Evolutionary conservation across 2,113 vertebrate genomes (phyloP).

Genomic region (Gambusia holbrooki): DNA sequence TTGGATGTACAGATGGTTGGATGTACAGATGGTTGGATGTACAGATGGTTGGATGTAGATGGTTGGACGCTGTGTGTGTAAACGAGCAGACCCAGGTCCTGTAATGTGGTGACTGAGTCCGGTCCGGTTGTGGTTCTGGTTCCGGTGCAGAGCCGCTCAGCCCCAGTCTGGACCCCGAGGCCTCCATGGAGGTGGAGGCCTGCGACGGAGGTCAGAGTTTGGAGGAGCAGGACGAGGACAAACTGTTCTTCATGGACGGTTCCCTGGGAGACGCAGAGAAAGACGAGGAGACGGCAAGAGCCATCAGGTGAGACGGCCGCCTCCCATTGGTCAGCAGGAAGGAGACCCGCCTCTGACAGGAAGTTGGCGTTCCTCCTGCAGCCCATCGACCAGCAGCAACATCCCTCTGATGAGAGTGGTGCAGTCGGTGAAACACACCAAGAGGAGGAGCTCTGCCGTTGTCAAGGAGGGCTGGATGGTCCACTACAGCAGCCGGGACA

Average conservation of each 20-base stretch:
- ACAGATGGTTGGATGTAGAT: too few relatives aligned
- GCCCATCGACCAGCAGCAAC: conserved; percentile 95
- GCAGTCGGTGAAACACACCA: conserved; percentile 95
- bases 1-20: too few relatives aligned
- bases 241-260: conserved; percentile 88
- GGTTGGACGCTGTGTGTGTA: too few relatives aligned
- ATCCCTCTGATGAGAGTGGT: conserved; percentile 98
- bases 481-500: conserved; percentile 91
- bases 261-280: conserved; percentile 86
- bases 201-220: conserved; percentile 81
- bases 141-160: conserved; percentile 84
- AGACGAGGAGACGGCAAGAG: conserved; percentile 87
- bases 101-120: too few relatives aligned
- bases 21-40: too few relatives aligned
- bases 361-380: conserved; percentile 47
- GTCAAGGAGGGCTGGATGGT: conserved; percentile 99
- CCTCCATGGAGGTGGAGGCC: conserved; percentile 91
- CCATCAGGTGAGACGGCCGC: conserved; percentile 83
- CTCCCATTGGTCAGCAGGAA: background rate
- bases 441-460: conserved; percentile 93
- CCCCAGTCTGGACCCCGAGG: conserved; percentile 86
- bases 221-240: conserved; percentile 90
- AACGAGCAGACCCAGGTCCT: too few relatives aligned
- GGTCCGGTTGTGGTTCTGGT: background rate
- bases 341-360: background rate